phyloP scores from a whole-genome alignment of 2,113 vertebrate species.

The Raja brachyura region DNA sequence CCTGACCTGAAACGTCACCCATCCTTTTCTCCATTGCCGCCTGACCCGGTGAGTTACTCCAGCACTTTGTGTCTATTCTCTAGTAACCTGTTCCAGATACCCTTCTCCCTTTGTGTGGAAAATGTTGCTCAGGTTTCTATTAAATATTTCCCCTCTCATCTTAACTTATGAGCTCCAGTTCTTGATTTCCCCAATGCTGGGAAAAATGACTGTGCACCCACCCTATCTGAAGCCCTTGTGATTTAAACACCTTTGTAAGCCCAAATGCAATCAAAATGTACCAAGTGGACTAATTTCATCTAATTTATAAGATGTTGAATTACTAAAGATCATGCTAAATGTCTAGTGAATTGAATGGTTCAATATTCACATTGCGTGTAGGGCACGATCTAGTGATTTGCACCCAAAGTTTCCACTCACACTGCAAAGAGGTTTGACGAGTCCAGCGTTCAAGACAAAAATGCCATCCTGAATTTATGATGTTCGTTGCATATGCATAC shows the following conservation, averaged over 20 bases:
- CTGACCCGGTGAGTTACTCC: no score
- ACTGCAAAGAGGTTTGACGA: not conserved
- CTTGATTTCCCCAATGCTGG: no score
- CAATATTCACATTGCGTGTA: not conserved
- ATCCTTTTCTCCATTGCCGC: no score
- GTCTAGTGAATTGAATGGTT: not conserved
- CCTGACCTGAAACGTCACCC: no score
- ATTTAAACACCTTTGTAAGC: not conserved
- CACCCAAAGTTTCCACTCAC: not conserved
- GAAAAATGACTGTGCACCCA: no score
- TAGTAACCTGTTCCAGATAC: no score
- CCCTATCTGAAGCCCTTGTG: no score
- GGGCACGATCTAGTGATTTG: not conserved
- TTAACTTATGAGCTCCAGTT: no score
- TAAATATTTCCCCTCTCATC: no score
- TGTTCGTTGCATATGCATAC: not conserved
- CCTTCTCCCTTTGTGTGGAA: no score
- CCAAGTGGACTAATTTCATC: not conserved
- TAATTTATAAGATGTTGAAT: not conserved
- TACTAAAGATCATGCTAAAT: not conserved
- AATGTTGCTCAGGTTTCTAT: no score
- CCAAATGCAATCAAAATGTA: not conserved
- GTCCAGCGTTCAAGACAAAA: not conserved
- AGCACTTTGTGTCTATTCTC: no score
- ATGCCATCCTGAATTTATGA: not conserved